A percentile compares a stretch with the other conserved stretches of the same genome.
Evolutionary conservation across 1,140 invertebrate genomes (phyloP).

Genomic region (Bombyx mori): ASM3026992v2 NC_085125.1:12154001-12154500

Average conservation of each 20-base stretch:
- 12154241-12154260: not conserved
- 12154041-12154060: too few species aligned
- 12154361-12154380: slow-evolving; percentile 34
- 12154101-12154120: too few species aligned
- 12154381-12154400: slow-evolving; percentile 16
- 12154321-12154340: slow-evolving; percentile 24
- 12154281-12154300: slow-evolving; percentile 32
- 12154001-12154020: too few species aligned
- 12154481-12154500: slow-evolving; percentile 43
- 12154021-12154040: too few species aligned
- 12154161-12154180: too few species aligned
- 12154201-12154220: too few species aligned
- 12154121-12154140: too few species aligned
- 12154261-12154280: slow-evolving; percentile 18
- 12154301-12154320: slow-evolving; percentile 34
- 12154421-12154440: slow-evolving; percentile 23
- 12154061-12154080: too few species aligned
- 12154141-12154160: too few species aligned
- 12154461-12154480: slow-evolving; percentile 45
- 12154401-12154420: slow-evolving; percentile 12
- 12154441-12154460: slow-evolving; percentile 21
- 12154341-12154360: slow-evolving; percentile 20
- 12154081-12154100: too few species aligned
- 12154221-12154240: too few species aligned
- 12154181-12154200: too few species aligned